Evolutionary conservation across 2,888 invertebrate species (phyloP).

Genomic region (Leucania comma): DNA sequence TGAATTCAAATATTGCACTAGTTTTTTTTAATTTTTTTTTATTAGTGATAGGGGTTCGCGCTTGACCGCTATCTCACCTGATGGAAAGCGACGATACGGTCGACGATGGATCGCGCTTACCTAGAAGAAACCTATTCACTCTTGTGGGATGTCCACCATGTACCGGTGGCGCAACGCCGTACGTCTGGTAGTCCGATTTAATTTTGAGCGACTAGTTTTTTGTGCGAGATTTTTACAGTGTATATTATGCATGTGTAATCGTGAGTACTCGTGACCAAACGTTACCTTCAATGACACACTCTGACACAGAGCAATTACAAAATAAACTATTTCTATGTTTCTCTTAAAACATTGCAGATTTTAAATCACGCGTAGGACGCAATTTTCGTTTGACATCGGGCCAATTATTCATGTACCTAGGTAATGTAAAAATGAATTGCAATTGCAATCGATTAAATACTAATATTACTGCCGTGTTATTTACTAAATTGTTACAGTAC

Average conservation of each 20-base stretch:
- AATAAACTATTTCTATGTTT: slow-evolving; percentile 11
- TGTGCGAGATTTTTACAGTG: not conserved
- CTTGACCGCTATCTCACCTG: too few species aligned
- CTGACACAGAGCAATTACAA: not conserved
- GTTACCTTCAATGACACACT: slow-evolving; percentile 7
- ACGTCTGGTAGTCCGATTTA: too few species aligned
- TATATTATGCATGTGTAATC: not conserved
- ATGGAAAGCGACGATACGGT: too few species aligned
- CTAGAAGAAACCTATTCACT: too few species aligned
- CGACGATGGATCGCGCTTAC: too few species aligned
- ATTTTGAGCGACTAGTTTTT: not conserved
- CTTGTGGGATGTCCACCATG: too few species aligned
- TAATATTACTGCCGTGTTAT: not conserved
- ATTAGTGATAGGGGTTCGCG: too few species aligned
- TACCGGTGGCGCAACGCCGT: too few species aligned
- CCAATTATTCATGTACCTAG: slow-evolving; percentile 20
- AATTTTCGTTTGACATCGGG: slow-evolving; percentile 18
- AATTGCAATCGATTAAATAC: slow-evolving; percentile 1
- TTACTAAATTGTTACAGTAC: slow-evolving; percentile 12
- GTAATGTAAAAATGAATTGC: not conserved
- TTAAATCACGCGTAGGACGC: slow-evolving; percentile 1
- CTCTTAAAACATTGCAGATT: not conserved
- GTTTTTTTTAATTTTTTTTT: too few species aligned
- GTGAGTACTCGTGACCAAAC: not conserved
- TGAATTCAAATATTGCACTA: slow-evolving; percentile 8